Percentiles rank a stretch among this genome's conserved stretches.
These are phyloP conservation scores for Rhodeus uyekii DNA, from an alignment of 2,797 vertebrate species.

Conservation along the genomic window DNA sequence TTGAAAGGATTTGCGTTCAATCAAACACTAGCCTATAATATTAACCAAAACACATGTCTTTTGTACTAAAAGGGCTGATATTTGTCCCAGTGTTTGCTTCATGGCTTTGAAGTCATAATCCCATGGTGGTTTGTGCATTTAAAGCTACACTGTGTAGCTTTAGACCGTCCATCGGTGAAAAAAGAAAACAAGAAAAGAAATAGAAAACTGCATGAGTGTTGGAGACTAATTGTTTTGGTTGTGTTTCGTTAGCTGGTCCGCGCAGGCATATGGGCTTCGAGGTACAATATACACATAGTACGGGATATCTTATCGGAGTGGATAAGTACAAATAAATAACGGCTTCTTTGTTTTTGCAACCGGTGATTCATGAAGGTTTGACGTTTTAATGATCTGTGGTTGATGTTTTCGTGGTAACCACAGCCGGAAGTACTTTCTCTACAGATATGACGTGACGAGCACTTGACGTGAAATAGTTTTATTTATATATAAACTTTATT, in stretches of 20 bases:
- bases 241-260: neutral
- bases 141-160: neutral
- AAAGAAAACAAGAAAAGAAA: too few species aligned
- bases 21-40: neutral
- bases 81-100: neutral
- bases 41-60: neutral
- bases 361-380: neutral
- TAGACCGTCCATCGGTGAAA: too few species aligned
- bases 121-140: neutral
- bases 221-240: slow-evolving; percentile 1
- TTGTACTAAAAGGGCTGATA: neutral
- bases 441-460: neutral
- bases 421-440: neutral
- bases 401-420: neutral
- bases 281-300: neutral
- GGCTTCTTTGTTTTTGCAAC: neutral
- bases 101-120: neutral
- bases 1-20: neutral
- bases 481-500: too few species aligned
- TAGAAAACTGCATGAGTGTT: neutral
- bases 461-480: neutral
- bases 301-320: neutral
- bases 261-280: neutral
- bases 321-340: neutral
- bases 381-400: neutral